Base-by-base conservation (phyloP, 2,888 invertebrate genomes). In the Linhomoeus sp. region DNA sequence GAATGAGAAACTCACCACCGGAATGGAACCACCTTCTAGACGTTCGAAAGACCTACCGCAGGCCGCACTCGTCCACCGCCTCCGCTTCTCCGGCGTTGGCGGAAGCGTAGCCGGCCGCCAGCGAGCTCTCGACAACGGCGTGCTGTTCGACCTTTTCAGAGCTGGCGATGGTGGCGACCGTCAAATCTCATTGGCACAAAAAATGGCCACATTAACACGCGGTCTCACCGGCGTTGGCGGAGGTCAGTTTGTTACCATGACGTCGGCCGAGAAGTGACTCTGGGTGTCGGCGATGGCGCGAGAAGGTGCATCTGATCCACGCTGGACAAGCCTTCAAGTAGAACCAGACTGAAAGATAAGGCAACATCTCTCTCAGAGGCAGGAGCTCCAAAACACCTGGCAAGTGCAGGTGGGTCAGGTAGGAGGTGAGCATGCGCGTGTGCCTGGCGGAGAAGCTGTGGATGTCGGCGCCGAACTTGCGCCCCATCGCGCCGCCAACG, bases 291-390 rank as follows among this genome's bases (percentile, higher is more conserved):
- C 94, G 50, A 99, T n/a, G n/a, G 68, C 1, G 97, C 97, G n/a
- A 99, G 69, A 50, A 99, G 73, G 68, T 99, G 97, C 94, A 99
- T 97, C 69, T 99, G 97, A 69, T 99, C 97, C 46, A 94, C 74
- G 55, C 88, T 88, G 3, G 86, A 87, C 37, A 92, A 70, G 0
- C 92, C 94, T 1, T 92, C n/a, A n/a, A n/a, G n/a, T 19, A 17
- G 19, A 40, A 17, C 40, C 40, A 19, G n/a, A 19, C 19, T 12
- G 40, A 40, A 24, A 19, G n/a, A n/a, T n/a, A n/a, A n/a, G n/a
- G n/a, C n/a, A n/a, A n/a, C n/a, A n/a, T n/a, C n/a, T n/a, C n/a
- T n/a, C 38, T 5, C 38, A 45, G 2, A 9, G 24, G 19, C 37
- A 44, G 3, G 17, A 12, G 7, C 14, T 3, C 17, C n/a, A 23